Conservation (phyloP, 2,888 invertebrate species). For the Odontocolon sp. region DNA sequence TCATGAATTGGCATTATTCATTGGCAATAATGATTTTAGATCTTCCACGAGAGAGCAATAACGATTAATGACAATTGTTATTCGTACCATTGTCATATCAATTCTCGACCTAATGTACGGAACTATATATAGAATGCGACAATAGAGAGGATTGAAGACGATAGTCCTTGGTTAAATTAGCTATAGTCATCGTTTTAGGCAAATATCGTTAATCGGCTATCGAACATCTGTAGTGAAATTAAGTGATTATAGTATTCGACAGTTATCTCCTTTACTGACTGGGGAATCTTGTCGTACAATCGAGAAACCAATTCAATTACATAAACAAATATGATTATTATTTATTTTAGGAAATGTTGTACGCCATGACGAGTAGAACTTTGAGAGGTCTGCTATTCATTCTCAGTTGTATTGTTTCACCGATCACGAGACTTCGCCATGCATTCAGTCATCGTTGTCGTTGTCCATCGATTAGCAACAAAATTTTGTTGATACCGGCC, state of each 20-base stretch:
- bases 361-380: constrained; percentile 45
- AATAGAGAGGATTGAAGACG: constrained; percentile 21
- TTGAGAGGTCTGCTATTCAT: constrained; percentile 59
- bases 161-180: constrained; percentile 20
- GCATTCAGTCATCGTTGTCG: constrained; percentile 62
- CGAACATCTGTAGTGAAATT: no score
- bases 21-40: no score
- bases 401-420: constrained; percentile 59
- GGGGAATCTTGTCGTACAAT: no score
- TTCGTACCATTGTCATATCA: not conserved
- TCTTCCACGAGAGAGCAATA: no score
- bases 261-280: no score
- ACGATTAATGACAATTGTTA: no score
- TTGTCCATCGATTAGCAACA: constrained; percentile 85
- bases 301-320: no score
- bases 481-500: constrained; percentile 87
- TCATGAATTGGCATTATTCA: no score
- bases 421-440: constrained; percentile 59
- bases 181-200: no score
- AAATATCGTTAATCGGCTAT: no score
- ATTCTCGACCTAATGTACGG: constrained; percentile 11
- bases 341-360: constrained; percentile 58
- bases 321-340: not conserved
- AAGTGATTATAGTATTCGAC: no score
- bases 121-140: constrained; percentile 2